phyloP scores from a whole-genome alignment of 1,140 invertebrate species.

The Drosophila watanabei region DNA sequence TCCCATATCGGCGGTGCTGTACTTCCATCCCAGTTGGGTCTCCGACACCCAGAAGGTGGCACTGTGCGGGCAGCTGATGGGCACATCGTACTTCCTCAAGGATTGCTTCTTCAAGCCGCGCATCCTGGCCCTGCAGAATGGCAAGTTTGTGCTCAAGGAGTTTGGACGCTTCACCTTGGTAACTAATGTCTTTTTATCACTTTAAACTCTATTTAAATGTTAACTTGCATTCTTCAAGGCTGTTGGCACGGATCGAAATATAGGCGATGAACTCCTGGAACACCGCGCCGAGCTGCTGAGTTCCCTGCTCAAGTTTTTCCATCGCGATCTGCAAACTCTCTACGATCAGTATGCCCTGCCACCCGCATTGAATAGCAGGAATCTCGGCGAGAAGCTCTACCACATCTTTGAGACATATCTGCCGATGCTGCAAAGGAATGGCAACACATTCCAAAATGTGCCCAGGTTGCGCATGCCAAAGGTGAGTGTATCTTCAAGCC shows the following conservation, averaged over 20 bases:
- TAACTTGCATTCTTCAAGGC: slow-evolving; percentile 86
- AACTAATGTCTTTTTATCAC: slow-evolving; percentile 9
- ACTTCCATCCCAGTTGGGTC: slow-evolving; percentile 95
- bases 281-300: slow-evolving; percentile 90
- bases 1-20: slow-evolving; percentile 93
- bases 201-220: slow-evolving; percentile 1
- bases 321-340: slow-evolving; percentile 91
- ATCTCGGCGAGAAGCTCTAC: slow-evolving; percentile 91
- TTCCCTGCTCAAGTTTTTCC: slow-evolving; percentile 91
- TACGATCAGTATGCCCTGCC: slow-evolving; percentile 87
- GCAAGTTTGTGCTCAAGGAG: slow-evolving; percentile 93
- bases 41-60: slow-evolving; percentile 92
- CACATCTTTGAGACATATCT: slow-evolving; percentile 94
- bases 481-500: slow-evolving; percentile 84
- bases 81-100: slow-evolving; percentile 91
- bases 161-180: slow-evolving; percentile 93
- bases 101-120: slow-evolving; percentile 90
- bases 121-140: slow-evolving; percentile 92
- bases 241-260: slow-evolving; percentile 94
- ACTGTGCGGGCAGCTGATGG: slow-evolving; percentile 93
- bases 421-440: slow-evolving; percentile 91
- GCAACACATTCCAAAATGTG: slow-evolving; percentile 92
- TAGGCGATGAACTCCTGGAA: slow-evolving; percentile 92
- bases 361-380: slow-evolving; percentile 77
- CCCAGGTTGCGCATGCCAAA: slow-evolving; percentile 92